phyloP scores from a whole-genome alignment of 2,888 invertebrate species.

The Thymelicus lineola region DNA sequence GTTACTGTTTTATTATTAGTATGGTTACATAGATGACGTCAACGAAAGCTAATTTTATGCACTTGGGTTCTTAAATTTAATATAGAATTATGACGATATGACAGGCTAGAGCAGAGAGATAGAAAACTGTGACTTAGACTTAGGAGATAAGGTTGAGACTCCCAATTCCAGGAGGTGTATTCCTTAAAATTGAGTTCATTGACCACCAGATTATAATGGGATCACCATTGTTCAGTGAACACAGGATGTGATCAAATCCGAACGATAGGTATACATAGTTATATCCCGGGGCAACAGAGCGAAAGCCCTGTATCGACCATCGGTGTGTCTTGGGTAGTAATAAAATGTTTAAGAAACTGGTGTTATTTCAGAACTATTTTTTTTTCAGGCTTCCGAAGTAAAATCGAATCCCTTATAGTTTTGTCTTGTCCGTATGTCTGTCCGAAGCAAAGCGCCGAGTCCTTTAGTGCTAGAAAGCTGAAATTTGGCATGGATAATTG shows the following conservation, averaged over 20 bases:
- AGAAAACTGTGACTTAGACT: background rate
- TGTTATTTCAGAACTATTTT: too few relatives aligned
- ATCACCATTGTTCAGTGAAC: background rate
- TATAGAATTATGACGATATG: conserved; percentile 5
- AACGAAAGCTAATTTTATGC: conserved; percentile 8
- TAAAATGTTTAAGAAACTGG: too few relatives aligned
- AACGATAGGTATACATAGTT: background rate
- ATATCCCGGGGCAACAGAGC: background rate
- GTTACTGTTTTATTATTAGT: conserved; percentile 1
- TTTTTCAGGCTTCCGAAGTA: too few relatives aligned
- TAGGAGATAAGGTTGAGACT: background rate
- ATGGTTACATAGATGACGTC: background rate
- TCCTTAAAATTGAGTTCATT: conserved; percentile 4
- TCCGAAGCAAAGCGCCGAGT: too few relatives aligned
- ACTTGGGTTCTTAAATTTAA: conserved; percentile 10
- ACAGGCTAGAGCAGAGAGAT: background rate
- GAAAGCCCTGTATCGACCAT: background rate
- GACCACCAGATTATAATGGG: background rate
- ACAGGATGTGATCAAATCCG: conserved; percentile 6
- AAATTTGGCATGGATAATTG: too few relatives aligned
- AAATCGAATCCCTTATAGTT: too few relatives aligned
- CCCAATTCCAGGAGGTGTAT: background rate
- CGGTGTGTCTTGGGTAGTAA: background rate
- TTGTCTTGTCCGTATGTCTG: too few relatives aligned
- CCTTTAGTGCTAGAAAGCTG: too few relatives aligned